Percentiles rank a stretch among this genome's conserved stretches.
Conservation (phyloP, 2,797 vertebrate species). For the Phalloptychus januarius region DNA sequence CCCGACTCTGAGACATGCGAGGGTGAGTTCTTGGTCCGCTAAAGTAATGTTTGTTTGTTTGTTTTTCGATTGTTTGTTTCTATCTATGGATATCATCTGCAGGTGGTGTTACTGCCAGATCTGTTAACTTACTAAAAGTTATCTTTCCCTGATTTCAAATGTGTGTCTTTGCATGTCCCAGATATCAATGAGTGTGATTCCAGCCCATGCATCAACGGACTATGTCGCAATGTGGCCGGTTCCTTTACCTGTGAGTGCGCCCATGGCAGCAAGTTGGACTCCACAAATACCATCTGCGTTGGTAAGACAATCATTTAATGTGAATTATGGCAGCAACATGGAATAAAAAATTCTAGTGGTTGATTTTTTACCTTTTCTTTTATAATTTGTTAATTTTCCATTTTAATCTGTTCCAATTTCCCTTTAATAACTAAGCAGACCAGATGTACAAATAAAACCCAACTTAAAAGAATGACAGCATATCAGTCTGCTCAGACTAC, state of each 20-base stretch:
- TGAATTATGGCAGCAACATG: background rate
- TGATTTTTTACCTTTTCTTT: background rate
- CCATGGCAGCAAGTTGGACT: conserved; percentile 95
- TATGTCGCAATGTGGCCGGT: conserved; percentile 92
- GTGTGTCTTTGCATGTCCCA: conserved; percentile 68
- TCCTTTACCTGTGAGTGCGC: conserved; percentile 97
- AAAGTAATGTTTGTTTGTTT: background rate
- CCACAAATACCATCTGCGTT: conserved; percentile 94
- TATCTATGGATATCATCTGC: conserved; percentile 20
- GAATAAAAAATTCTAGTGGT: background rate
- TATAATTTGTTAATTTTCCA: background rate
- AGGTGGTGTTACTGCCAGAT: conserved; percentile 46
- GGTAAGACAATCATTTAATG: conserved; percentile 81
- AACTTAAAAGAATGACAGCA: background rate
- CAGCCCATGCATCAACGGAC: conserved; percentile 94
- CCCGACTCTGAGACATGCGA: conserved; percentile 85
- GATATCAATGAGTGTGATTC: conserved; percentile 96
- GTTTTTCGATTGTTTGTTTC: conserved; percentile 10
- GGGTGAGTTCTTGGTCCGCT: conserved; percentile 62
- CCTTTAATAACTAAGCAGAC: background rate
- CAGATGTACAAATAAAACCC: background rate
- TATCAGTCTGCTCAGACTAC: background rate
- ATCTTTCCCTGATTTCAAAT: conserved; percentile 14
- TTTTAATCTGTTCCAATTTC: background rate
- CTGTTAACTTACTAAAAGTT: conserved; percentile 16